These are phyloP conservation scores for Meteorus colon DNA, from an alignment of 2,888 invertebrate species.

Conservation along the genomic window DNA sequence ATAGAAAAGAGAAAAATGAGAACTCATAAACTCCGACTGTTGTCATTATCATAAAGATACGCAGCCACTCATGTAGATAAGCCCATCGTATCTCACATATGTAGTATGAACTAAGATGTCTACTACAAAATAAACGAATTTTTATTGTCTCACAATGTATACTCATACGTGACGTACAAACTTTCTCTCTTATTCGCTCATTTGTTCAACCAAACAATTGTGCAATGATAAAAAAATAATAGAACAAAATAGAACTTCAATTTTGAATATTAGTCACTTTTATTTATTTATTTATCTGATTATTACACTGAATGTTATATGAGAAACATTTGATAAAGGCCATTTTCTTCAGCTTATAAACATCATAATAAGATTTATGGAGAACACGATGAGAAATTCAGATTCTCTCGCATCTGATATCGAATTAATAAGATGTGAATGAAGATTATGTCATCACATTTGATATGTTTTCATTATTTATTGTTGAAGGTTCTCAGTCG, in stretches of 20 bases:
- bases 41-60: conserved; percentile 17
- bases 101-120: neutral
- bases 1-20: neutral
- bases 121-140: conserved; percentile 14
- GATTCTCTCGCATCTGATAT: too few species aligned
- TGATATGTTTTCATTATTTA: too few species aligned
- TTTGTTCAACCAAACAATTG: neutral
- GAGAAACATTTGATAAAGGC: too few species aligned
- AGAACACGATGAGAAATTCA: too few species aligned
- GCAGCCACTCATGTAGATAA: neutral
- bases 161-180: neutral
- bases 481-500: too few species aligned
- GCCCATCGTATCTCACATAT: neutral
- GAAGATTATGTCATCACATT: too few species aligned
- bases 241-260: neutral
- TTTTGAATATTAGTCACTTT: neutral
- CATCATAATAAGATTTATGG: too few species aligned
- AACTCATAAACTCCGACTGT: neutral
- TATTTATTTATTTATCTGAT: too few species aligned
- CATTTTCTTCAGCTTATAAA: too few species aligned
- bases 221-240: neutral
- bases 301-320: too few species aligned
- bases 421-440: too few species aligned
- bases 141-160: conserved; percentile 2
- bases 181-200: neutral